A percentile compares a stretch with the other conserved stretches of the same genome.
Conservation (phyloP, 2,888 invertebrate species). For the Epirrita christyi region DNA sequence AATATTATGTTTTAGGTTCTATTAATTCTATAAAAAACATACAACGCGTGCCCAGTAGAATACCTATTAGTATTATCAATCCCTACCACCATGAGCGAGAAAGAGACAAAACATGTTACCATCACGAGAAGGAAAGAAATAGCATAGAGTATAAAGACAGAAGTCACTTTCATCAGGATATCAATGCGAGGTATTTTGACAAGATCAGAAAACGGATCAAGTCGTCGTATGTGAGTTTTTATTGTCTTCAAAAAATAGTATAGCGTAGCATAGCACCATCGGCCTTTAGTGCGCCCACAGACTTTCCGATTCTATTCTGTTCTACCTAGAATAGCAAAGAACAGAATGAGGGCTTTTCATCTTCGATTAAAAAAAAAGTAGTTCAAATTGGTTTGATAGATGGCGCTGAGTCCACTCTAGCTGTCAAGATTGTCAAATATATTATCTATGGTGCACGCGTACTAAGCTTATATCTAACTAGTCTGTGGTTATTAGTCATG, state of each 20-base stretch:
- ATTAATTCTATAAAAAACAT: constrained; percentile 7
- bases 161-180: constrained; percentile 10
- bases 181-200: constrained; percentile 43
- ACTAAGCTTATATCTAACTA: no score
- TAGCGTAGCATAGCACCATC: no score
- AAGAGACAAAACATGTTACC: background rate
- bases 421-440: no score
- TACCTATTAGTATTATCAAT: constrained; percentile 10
- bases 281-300: no score
- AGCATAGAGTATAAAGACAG: constrained; percentile 16
- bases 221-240: constrained; percentile 34
- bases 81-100: background rate
- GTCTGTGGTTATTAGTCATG: no score
- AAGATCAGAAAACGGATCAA: constrained; percentile 37
- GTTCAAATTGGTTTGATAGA: no score
- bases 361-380: no score
- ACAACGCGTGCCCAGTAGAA: constrained; percentile 12
- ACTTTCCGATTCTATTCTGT: no score
- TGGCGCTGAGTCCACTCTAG: no score
- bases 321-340: no score
- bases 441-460: no score
- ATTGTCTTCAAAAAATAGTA: constrained; percentile 1
- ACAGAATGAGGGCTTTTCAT: no score
- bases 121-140: constrained; percentile 8
- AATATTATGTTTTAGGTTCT: constrained; percentile 4